A percentile compares a stretch with the other conserved stretches of the same genome.
Conservation (phyloP, 2,797 vertebrate genomes). For the Threskiornis aethiopicus region DNA sequence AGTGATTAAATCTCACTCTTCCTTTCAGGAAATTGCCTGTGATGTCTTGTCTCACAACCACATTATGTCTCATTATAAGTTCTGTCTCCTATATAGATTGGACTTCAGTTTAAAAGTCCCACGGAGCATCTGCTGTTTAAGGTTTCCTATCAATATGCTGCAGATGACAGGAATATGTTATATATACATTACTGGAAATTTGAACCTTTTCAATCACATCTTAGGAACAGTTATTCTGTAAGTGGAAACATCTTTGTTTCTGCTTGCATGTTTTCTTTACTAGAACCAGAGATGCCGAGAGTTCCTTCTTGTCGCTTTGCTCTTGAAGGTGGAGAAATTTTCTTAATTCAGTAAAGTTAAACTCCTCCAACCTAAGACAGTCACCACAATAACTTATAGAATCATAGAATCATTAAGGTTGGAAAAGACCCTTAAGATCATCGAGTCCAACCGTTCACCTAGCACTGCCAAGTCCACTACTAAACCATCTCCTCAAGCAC, state of each 20-base stretch:
- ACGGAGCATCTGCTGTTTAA: constrained; percentile 20
- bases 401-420: too few relatives aligned
- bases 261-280: neutral
- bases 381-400: neutral
- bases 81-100: constrained; percentile 35
- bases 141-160: constrained; percentile 7
- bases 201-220: neutral
- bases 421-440: too few relatives aligned
- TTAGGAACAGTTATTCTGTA: neutral
- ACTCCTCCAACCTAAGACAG: neutral
- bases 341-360: neutral
- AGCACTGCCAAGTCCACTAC: too few relatives aligned
- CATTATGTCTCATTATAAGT: constrained; percentile 71
- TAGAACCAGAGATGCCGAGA: neutral
- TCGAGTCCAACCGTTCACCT: too few relatives aligned
- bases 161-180: constrained; percentile 46
- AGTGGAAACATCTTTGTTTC: neutral
- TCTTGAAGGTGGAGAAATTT: neutral
- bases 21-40: constrained; percentile 70
- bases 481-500: too few relatives aligned
- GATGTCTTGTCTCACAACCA: constrained; percentile 73
- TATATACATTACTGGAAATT: constrained; percentile 33
- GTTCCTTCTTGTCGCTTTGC: neutral
- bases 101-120: constrained; percentile 19
- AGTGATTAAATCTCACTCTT: constrained; percentile 74